These are phyloP conservation scores for Lagria hirta DNA, from an alignment of 2,888 invertebrate species.

Conservation along the genomic window DNA sequence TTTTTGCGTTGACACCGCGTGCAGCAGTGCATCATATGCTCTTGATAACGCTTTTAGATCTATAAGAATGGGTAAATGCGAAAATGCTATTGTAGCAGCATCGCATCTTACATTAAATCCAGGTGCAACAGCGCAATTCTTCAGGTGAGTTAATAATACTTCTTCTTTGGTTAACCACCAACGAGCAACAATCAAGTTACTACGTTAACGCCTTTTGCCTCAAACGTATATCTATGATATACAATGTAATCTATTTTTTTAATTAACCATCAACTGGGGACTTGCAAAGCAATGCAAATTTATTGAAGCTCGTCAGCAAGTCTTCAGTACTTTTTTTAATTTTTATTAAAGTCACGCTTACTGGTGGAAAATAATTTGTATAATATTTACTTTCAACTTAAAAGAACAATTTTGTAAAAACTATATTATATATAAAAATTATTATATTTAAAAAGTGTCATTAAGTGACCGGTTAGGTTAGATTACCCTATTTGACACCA, in stretches of 20 bases:
- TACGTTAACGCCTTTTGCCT: too few species aligned
- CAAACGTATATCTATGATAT: too few species aligned
- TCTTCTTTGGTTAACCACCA: too few species aligned
- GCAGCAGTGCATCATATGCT: slow-evolving; percentile 84
- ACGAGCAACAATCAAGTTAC: too few species aligned
- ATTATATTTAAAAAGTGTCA: background rate
- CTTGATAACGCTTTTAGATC: slow-evolving; percentile 77
- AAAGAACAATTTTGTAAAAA: background rate
- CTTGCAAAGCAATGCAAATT: too few species aligned
- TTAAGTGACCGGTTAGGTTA: background rate
- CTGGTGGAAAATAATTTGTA: too few species aligned
- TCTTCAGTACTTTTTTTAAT: too few species aligned
- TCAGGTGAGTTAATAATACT: slow-evolving; percentile 69
- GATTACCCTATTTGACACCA: background rate
- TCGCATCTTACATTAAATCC: slow-evolving; percentile 81
- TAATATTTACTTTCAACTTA: too few species aligned
- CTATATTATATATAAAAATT: background rate
- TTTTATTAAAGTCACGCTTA: too few species aligned
- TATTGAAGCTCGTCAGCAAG: too few species aligned
- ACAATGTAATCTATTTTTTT: too few species aligned
- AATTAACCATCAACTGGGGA: too few species aligned
- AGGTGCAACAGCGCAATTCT: slow-evolving; percentile 78
- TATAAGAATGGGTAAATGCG: slow-evolving; percentile 76
- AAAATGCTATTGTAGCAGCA: slow-evolving; percentile 84
- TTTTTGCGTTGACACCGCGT: slow-evolving; percentile 86